Evolutionary conservation across 2,888 invertebrate species (phyloP).

Genomic region (Schrankia costaestrigalis): DNA sequence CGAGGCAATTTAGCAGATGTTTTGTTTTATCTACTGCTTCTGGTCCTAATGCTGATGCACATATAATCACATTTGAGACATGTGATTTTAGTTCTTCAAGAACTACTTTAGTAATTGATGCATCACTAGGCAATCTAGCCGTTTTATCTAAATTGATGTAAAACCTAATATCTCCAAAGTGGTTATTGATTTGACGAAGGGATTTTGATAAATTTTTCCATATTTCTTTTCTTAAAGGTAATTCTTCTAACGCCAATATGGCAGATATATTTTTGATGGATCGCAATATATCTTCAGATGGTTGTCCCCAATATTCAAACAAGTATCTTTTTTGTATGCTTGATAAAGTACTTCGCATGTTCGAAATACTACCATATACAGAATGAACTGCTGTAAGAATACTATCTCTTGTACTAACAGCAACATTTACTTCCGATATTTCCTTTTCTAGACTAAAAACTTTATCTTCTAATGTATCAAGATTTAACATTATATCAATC

Average conservation of each 20-base stretch:
- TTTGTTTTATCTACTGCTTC: conserved; percentile 25
- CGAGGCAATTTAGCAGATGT: conserved; percentile 32
- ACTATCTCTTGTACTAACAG: conserved; percentile 47
- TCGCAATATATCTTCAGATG: conserved; percentile 53
- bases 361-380: conserved; percentile 74
- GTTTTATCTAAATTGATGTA: conserved; percentile 74
- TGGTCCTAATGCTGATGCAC: conserved; percentile 24
- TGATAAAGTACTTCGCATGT: conserved; percentile 75
- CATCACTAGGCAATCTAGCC: conserved; percentile 67
- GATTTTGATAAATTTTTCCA: conserved; percentile 56
- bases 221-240: too few relatives aligned
- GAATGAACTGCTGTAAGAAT: conserved; percentile 73
- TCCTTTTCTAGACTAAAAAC: conserved; percentile 63
- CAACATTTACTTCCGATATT: conserved; percentile 39
- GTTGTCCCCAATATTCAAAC: conserved; percentile 69
- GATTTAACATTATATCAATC: conserved; percentile 57
- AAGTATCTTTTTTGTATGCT: conserved; percentile 68
- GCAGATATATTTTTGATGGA: conserved; percentile 53
- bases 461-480: conserved; percentile 69
- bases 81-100: conserved; percentile 52
- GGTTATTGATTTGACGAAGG: conserved; percentile 60
- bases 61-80: conserved; percentile 37
- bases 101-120: conserved; percentile 65
- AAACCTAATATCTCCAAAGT: conserved; percentile 74
- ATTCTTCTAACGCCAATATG: too few relatives aligned